Evolutionary conservation across 2,797 vertebrate species (phyloP).

Genomic region (Gallinago nigripennis): DNA sequence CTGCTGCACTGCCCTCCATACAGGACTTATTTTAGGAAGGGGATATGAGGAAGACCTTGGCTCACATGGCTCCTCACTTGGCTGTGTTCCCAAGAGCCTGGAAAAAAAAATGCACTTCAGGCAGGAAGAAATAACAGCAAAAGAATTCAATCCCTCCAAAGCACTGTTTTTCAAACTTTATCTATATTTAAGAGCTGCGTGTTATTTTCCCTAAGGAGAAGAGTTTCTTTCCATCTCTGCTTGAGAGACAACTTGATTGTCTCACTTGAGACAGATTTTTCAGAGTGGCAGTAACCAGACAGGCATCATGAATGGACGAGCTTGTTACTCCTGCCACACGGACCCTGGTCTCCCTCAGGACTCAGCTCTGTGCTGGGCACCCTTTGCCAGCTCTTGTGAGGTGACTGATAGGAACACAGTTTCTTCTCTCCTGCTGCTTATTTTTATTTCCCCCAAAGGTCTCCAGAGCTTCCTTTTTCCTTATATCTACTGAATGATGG

Average conservation of each 20-base stretch:
- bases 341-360: not conserved
- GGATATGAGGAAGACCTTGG: not conserved
- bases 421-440: not conserved
- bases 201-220: conserved; percentile 50
- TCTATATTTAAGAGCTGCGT: not conserved
- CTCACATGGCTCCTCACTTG: not conserved
- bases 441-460: not conserved
- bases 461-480: not conserved
- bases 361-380: not conserved
- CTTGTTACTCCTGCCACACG: not conserved
- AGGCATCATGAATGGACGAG: not conserved
- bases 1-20: not conserved
- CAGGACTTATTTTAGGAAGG: not conserved
- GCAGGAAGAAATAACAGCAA: not conserved
- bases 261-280: conserved; percentile 40
- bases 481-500: not conserved
- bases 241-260: not conserved
- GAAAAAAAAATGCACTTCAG: not conserved
- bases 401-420: not conserved
- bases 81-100: not conserved
- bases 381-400: not conserved
- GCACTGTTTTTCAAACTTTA: conserved; percentile 35
- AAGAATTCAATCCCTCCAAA: conserved; percentile 3
- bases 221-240: not conserved
- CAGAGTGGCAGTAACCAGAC: conserved; percentile 1